Base-by-base conservation (phyloP, 2,888 invertebrate species). In the Drosophila mimetica region DNA sequence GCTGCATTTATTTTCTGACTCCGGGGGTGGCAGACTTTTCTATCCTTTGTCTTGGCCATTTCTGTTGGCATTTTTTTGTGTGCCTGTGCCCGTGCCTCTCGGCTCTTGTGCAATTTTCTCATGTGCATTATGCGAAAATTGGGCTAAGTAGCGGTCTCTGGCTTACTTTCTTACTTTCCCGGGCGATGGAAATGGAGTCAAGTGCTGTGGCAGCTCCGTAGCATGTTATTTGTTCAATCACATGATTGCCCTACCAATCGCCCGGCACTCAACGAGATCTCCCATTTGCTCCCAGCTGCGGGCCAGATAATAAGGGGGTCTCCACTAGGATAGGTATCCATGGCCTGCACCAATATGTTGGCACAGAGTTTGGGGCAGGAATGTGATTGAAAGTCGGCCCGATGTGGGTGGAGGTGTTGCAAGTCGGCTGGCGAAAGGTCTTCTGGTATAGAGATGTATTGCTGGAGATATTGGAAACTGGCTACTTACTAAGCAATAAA, bases 91-190 rank as follows among this genome's bases (percentile, higher is more conserved):
- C 48, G 61, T 48, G 70, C 48, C 70, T 61, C 37, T 55, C 37
- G 51, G 63, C 54, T 48, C 47, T 69, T 41, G 59, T 67, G 69
- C 70, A 72, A 71, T 65, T 65, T 72, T 71, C 77, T 85, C 77
- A 77, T 81, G 84, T 84, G 86, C 86, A 86, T 82, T 82, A 86
- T 86, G 83, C 83, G 76, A 83, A 70, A 82, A 86, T 80, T 82
- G 82, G 82, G 82, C 82, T 82, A 82, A 82, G 82, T 83, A 86
- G 83, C 83, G 76, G 80, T 34, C 46, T 76, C 63, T 32, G 60
- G 63, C 51, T 52, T 50, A 58, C 41, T 63, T 65, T 54, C 34
- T 18, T 18, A 18, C 53, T 52, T 54, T 54, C 30, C 28, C 77
- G 70, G 75, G 79, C 61, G 61, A 51, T 32, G 36, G 76, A 81